Evolutionary conservation across 2,113 vertebrate species (phyloP), one percentile per base, ranked within the genome.

Genomic region (Malaclemys terrapin): DNA sequence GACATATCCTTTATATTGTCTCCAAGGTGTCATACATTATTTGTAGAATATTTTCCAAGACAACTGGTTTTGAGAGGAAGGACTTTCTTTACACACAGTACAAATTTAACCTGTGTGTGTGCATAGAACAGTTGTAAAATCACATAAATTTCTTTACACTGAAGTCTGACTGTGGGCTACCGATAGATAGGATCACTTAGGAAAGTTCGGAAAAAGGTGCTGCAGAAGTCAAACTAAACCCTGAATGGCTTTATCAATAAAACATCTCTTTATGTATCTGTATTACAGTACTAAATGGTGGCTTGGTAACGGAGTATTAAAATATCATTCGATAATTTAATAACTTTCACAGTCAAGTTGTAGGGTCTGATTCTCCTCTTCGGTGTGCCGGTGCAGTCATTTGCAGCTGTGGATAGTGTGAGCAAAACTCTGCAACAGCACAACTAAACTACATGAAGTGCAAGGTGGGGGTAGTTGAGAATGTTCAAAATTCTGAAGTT

Each of bases 101-200:
- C 95, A 96, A 97, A 96, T 94, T 92, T 93, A 96, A 93, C 75
- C 94, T 89, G 20, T 88, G 62, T 10, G 96, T 94, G 95, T 83
- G 93, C 89, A 92, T 95, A 96, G 88, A 88, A 93, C 93, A 96
- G 90, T 93, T 91, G 87, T 93, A 94, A 96, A 95, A 94, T 88
- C 35, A 89, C 89, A n/a, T 88, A 85, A 42, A 27, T 72, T 47
- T 50, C 29, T 81, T 14, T 93, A 27, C 85, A 54, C 94, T 87
- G 91, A 93, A 95, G 80, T 84, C 35, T 95, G 96, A 92, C 8
- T 10, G 8, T 69, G 65, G 19, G n/a, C 95, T 95, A 97, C 97
- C 96, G 95, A 96, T 96, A 93, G 93, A 93, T 82, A 96, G 83
- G 95, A 95, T 96, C 94, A 92, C 93, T 95, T 91, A 92, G 88